Base-by-base conservation (phyloP, 2,888 invertebrate genomes). In the Drosophila testacea region DNA sequence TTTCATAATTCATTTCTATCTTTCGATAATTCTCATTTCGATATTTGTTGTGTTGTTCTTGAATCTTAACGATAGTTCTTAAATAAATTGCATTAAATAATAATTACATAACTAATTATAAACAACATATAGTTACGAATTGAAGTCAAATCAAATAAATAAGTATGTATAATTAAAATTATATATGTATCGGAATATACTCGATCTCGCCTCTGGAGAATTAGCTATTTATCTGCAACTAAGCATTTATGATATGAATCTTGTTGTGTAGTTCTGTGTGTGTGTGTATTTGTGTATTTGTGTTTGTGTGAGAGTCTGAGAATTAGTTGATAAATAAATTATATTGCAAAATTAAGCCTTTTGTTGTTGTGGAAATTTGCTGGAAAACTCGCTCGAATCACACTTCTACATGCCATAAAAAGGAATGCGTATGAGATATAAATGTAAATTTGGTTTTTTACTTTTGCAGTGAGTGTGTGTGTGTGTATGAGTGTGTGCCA, bases 281-380 rank as follows among this genome's bases (percentile, higher is more conserved):
- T n/a, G n/a, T n/a, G n/a, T 32, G 32, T 7, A 6, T 32, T 4
- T 32, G 32, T 64, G 42, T 51, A 3, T 50, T 27, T 51, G 22
- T 69, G 42, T 50, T 30, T 62, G 50, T 48, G 51, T 56, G 38
- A 64, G 28, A 64, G 41, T 42, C 64, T 44, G 64, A 72, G 60
- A 69, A 69, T 74, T 69, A 65, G 72, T 74, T 74, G 77, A 71
- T 57, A 74, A 79, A 83, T 63, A 72, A 79, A 79, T 73, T 70
- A 73, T 80, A 64, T 79, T 88, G 86, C 88, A 88, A 88, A 71
- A 72, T 68, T 32, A 73, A 82, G 88, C 83, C 88, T 69, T 79
- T 72, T 73, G 70, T 77, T 36, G 52, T 65, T 55, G 41, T 42
- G 28, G 28, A 62, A 38, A 28, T 51, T 61, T 52, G 27, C 55